Evolutionary conservation across 2,888 invertebrate genomes (phyloP).

Genomic region (Anodontia alba): DNA sequence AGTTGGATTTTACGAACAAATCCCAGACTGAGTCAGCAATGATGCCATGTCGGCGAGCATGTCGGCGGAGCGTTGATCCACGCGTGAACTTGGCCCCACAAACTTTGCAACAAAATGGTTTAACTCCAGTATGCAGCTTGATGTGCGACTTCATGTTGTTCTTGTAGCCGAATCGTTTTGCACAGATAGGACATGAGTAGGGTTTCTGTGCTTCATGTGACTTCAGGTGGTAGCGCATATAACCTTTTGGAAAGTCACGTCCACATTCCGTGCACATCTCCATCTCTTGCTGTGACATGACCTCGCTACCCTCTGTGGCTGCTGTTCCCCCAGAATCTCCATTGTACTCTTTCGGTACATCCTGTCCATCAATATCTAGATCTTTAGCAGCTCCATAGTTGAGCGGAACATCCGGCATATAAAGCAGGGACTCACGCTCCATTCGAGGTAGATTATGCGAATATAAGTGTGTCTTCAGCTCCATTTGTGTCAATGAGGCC

Average conservation of each 20-base stretch:
- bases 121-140: conserved; percentile 80
- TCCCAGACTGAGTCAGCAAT: conserved; percentile 77
- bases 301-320: background rate
- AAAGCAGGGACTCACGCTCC: conserved; percentile 69
- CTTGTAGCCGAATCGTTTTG: conserved; percentile 80
- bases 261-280: conserved; percentile 79
- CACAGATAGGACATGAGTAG: conserved; percentile 79
- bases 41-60: conserved; percentile 78
- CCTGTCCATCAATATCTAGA: conserved; percentile 36
- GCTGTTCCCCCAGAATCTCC: conserved; percentile 8
- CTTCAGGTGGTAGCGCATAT: conserved; percentile 77
- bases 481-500: conserved; percentile 65
- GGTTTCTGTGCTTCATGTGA: conserved; percentile 80
- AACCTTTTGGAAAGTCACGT: conserved; percentile 76
- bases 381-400: conserved; percentile 33
- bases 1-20: conserved; percentile 68
- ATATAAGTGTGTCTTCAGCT: conserved; percentile 70
- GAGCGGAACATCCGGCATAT: conserved; percentile 61
- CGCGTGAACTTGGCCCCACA: conserved; percentile 81
- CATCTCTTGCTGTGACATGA: conserved; percentile 63
- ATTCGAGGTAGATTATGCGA: conserved; percentile 69
- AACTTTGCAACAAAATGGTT: conserved; percentile 79
- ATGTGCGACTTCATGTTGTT: conserved; percentile 82
- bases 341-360: conserved; percentile 40
- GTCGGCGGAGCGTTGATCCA: conserved; percentile 79